Conservation (phyloP, 2,888 invertebrate genomes). For the Drosophila subquinaria region DNA sequence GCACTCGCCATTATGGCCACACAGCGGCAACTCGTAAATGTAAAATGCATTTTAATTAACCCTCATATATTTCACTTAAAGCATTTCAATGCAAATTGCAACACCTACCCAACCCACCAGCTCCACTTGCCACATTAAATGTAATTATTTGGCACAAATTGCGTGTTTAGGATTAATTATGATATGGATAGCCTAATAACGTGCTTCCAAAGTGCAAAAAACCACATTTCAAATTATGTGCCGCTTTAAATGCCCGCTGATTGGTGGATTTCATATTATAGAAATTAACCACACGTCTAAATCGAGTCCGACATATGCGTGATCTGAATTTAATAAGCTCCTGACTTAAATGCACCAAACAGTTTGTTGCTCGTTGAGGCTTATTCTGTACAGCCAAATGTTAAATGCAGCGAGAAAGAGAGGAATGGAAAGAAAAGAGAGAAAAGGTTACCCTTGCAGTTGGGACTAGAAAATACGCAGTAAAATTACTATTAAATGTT, state of each 20-base stretch:
- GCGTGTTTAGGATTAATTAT: conserved; percentile 84
- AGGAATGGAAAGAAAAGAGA: neutral
- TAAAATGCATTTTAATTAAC: conserved; percentile 83
- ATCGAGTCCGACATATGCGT: conserved; percentile 54
- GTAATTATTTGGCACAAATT: conserved; percentile 82
- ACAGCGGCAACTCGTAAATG: conserved; percentile 67
- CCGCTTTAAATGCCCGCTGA: conserved; percentile 56
- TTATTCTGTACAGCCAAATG: neutral
- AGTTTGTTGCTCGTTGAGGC: neutral
- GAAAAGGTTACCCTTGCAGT: too few relatives aligned
- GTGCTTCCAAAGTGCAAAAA: conserved; percentile 77
- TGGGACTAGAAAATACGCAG: too few relatives aligned
- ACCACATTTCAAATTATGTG: conserved; percentile 73
- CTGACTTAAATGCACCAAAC: conserved; percentile 18
- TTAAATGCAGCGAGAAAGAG: neutral
- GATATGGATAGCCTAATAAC: conserved; percentile 81
- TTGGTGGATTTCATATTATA: conserved; percentile 56
- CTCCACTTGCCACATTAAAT: conserved; percentile 64
- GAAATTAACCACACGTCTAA: conserved; percentile 47
- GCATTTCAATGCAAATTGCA: conserved; percentile 79
- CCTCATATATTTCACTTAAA: conserved; percentile 76
- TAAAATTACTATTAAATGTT: too few relatives aligned
- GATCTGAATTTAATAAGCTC: conserved; percentile 51
- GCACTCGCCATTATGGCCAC: conserved; percentile 70
- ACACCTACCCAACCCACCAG: conserved; percentile 5